A percentile compares a stretch with the other conserved stretches of the same genome.
Evolutionary conservation across 2,797 vertebrate species (phyloP).

Genomic region (Xenopus petersii): DNA sequence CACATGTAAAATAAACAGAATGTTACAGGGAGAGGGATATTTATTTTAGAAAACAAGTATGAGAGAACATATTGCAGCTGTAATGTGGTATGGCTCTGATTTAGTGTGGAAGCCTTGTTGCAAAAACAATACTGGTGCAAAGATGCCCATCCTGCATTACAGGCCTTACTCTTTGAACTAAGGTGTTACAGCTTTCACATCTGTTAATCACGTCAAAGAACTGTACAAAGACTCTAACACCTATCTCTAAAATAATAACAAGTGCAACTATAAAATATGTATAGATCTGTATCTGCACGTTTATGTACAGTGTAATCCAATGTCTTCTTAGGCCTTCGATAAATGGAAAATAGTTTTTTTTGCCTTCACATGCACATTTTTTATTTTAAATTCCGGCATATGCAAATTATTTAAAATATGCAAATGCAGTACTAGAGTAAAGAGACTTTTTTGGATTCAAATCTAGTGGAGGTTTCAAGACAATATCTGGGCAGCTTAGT

Average conservation of each 20-base stretch:
- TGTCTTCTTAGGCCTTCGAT: too few relatives aligned
- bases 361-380: too few relatives aligned
- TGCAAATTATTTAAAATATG: too few relatives aligned
- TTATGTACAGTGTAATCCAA: too few relatives aligned
- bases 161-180: neutral
- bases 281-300: too few relatives aligned
- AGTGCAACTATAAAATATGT: neutral
- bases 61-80: neutral
- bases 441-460: too few relatives aligned
- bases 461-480: too few relatives aligned
- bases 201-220: neutral
- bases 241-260: slow-evolving; percentile 7
- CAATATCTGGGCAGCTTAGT: too few relatives aligned
- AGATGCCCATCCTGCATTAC: neutral
- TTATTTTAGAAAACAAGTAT: slow-evolving; percentile 26
- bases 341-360: too few relatives aligned
- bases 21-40: slow-evolving; percentile 13
- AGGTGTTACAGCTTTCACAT: neutral
- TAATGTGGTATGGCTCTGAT: neutral
- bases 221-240: neutral
- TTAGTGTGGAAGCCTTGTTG: neutral
- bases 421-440: too few relatives aligned
- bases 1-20: slow-evolving; percentile 35
- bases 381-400: too few relatives aligned
- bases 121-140: slow-evolving; percentile 9